phyloP scores from a whole-genome alignment of 1,140 invertebrate species.

The Drosophila burlai region DNA sequence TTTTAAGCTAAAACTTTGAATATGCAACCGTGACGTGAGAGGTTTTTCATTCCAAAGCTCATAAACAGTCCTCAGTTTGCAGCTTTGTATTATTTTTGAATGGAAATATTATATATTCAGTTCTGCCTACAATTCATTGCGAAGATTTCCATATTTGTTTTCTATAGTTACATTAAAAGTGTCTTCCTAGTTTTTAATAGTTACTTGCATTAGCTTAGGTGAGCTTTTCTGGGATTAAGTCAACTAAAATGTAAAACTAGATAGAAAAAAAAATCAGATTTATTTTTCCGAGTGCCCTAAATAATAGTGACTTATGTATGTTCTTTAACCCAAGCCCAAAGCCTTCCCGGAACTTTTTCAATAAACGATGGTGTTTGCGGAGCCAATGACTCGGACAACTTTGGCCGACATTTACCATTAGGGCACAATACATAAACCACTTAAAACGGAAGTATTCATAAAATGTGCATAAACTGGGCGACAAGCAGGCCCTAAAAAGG shows the following conservation, averaged over 20 bases:
- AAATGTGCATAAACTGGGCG: constrained; percentile 33
- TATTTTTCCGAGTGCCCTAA: constrained; percentile 13
- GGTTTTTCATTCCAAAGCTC: background rate
- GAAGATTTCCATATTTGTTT: background rate
- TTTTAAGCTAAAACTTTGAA: background rate
- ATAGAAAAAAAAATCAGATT: too few species aligned
- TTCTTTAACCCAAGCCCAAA: background rate
- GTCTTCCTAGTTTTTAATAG: background rate
- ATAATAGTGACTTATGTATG: constrained; percentile 29
- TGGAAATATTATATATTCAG: background rate
- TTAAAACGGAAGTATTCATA: constrained; percentile 28
- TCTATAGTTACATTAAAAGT: background rate
- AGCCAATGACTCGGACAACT: constrained; percentile 24
- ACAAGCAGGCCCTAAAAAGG: constrained; percentile 24
- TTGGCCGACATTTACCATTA: constrained; percentile 31
- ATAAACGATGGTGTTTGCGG: constrained; percentile 48
- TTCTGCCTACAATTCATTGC: background rate
- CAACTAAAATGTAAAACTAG: background rate
- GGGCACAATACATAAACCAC: constrained; percentile 34
- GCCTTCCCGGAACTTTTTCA: constrained; percentile 35
- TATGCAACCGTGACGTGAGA: too few species aligned
- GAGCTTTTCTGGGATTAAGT: too few species aligned
- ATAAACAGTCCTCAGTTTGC: background rate
- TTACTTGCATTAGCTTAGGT: background rate
- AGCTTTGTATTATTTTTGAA: background rate